These are phyloP conservation scores for Lycaon pictus DNA, from an alignment of 2,113 vertebrate species.

Conservation along the genomic window DNA sequence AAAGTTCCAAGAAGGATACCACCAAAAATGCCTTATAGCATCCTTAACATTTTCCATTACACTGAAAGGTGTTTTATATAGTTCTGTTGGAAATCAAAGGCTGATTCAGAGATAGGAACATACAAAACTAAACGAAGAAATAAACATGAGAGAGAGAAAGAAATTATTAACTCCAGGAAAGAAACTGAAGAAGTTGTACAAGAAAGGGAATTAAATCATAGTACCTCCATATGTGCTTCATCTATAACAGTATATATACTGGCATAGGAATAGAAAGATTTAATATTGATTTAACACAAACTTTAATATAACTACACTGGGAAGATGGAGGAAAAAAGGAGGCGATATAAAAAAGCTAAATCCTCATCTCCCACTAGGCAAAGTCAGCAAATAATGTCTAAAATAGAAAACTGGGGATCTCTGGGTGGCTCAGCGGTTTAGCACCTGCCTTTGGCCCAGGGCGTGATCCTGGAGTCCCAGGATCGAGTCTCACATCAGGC, in stretches of 20 bases:
- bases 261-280: not conserved
- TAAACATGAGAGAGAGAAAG: not conserved
- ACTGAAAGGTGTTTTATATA: not conserved
- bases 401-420: not conserved
- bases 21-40: not conserved
- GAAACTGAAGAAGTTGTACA: not conserved
- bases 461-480: too few species aligned
- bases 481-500: too few species aligned
- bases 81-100: not conserved
- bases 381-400: conserved; percentile 2
- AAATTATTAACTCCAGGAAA: conserved; percentile 41
- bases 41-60: not conserved
- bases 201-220: conserved; percentile 30
- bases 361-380: not conserved
- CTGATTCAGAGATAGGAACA: conserved; percentile 30
- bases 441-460: too few species aligned
- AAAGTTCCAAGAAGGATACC: not conserved
- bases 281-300: not conserved
- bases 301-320: not conserved
- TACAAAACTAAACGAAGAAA: conserved; percentile 43
- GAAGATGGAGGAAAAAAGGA: not conserved
- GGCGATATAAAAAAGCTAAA: not conserved
- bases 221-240: not conserved
- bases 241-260: not conserved
- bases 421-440: too few species aligned